Conservation (phyloP, 2,888 invertebrate genomes). For the Elysia crispata region DNA sequence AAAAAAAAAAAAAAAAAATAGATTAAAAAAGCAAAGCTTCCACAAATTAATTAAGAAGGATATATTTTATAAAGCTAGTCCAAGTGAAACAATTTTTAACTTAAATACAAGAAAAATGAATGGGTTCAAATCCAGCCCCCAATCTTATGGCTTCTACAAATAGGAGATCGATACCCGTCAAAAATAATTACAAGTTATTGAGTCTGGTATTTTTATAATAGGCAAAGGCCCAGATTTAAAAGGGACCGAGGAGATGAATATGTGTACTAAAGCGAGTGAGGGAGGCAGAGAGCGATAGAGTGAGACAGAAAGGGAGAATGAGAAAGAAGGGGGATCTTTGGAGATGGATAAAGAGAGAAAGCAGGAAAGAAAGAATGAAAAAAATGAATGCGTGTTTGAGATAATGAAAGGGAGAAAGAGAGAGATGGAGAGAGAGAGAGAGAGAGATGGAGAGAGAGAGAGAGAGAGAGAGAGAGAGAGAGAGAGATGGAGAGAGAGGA, state of each 20-base stretch:
- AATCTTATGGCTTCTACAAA: too few relatives aligned
- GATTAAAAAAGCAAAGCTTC: too few relatives aligned
- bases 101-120: too few relatives aligned
- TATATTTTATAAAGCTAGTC: too few relatives aligned
- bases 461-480: too few relatives aligned
- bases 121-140: too few relatives aligned
- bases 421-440: background rate
- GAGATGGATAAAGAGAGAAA: too few relatives aligned
- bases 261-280: background rate
- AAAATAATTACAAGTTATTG: slow-evolving; percentile 28
- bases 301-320: slow-evolving; percentile 40
- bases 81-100: too few relatives aligned
- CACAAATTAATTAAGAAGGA: too few relatives aligned
- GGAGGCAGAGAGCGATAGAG: slow-evolving; percentile 21
- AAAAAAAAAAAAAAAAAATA: too few relatives aligned
- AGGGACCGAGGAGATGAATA: slow-evolving; percentile 12
- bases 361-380: background rate
- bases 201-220: background rate
- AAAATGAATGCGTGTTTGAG: background rate
- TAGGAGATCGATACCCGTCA: too few relatives aligned
- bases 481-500: too few relatives aligned
- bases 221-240: background rate
- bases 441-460: slow-evolving; percentile 10
- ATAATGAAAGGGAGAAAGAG: background rate
- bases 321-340: slow-evolving; percentile 23